Conservation (phyloP, 1,140 invertebrate species). For the Drosophila tristis region DNA sequence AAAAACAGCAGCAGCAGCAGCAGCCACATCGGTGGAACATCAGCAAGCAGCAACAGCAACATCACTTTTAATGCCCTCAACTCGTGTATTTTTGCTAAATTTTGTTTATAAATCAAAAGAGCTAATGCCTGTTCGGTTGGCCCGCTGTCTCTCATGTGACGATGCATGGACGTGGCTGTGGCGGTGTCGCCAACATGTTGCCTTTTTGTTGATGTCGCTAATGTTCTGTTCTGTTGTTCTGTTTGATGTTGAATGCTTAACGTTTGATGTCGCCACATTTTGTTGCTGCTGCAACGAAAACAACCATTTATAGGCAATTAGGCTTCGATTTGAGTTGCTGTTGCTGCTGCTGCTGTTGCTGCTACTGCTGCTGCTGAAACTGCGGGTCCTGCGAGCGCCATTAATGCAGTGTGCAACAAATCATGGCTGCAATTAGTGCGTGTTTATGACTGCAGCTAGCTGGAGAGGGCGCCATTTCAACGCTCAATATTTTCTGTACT, state of each 20-base stretch:
- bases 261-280: constrained; percentile 70
- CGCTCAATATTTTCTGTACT: constrained; percentile 72
- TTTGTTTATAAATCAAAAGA: constrained; percentile 80
- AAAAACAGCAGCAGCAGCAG: constrained; percentile 17
- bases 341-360: constrained; percentile 15
- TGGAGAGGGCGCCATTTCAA: constrained; percentile 53
- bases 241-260: constrained; percentile 55
- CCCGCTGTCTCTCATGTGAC: constrained; percentile 15
- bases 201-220: constrained; percentile 4
- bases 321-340: constrained; percentile 68
- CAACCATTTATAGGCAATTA: constrained; percentile 80
- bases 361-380: constrained; percentile 30
- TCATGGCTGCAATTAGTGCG: constrained; percentile 80
- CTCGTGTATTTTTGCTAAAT: constrained; percentile 60
- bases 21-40: constrained; percentile 15
- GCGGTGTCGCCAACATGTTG: constrained; percentile 46
- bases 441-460: constrained; percentile 67
- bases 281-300: constrained; percentile 45
- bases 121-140: constrained; percentile 32
- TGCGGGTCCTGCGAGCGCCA: constrained; percentile 54
- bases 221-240: constrained; percentile 24
- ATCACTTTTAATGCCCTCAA: constrained; percentile 54
- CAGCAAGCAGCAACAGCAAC: constrained; percentile 27
- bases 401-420: constrained; percentile 74
- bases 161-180: constrained; percentile 16